Evolutionary conservation across 2,113 vertebrate genomes (phyloP), one percentile per base, ranked within the genome.

Genomic region (Mormyrus iriodes): DNA sequence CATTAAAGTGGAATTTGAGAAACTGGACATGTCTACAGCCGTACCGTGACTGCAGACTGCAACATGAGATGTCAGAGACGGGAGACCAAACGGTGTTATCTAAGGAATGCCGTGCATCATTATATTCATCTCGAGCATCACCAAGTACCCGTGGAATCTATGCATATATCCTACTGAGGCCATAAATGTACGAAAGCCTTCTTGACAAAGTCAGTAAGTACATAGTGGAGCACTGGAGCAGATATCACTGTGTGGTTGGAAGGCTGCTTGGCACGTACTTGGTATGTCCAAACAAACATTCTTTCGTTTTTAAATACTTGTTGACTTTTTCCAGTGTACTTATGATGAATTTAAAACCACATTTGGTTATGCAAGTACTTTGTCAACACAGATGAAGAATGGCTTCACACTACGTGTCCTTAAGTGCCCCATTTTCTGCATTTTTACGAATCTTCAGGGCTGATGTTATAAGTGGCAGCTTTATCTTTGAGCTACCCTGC

Each of bases 211-310:
- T 51, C 87, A 76, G 44, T 27, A 39, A 53, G 48, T 58, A 73
- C 6, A 3, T 2, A 15, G 9, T 31, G 3, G 3, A 61, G 2
- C 17, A 2, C 3, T 13, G 21, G 13, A 31, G 42, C 39, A 42
- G 52, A 55, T 48, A 39, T 35, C 49, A 51, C 44, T 24, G 49
- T n/a, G 46, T 4, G 31, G 35, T 4, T 83, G 87, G 44, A 88
- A 12, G 8, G 44, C 61, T 35, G n/a, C 15, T 88, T 73, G 61
- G 61, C 87, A 49, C 10, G 48, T 31, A 27, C 58, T 73, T 10
- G 65, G 65, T 35, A 51, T 79, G 61, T 88, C 65, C 87, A 88
- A 88, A 88, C 87, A 88, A 88, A 82, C 69, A 83, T 53, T 53
- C 27, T 39, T 49, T 76, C 49, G 53, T 61, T 87, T 69, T 65